Evolutionary conservation across 2,888 invertebrate genomes (phyloP), one percentile per base, ranked within the genome.

Genomic region (Choristoneura rosaceana): DNA sequence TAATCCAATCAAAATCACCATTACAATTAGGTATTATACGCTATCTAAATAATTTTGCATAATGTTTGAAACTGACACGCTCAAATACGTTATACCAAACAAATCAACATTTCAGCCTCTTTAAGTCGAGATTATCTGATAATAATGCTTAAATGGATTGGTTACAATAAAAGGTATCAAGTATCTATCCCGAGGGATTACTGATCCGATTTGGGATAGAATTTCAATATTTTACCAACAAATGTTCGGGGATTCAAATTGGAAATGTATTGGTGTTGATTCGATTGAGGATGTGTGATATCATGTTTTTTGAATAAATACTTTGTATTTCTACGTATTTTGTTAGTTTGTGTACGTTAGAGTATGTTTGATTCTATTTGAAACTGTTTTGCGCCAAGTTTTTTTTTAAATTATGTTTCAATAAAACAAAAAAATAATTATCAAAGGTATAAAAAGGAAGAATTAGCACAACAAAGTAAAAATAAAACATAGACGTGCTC

Each of bases 171-270:
- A 66, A 52, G 34, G 45, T 71, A 71, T 45, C 66, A 15, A 67
- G 33, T n/a, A 63, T 25, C 45, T 63, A 70, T 65, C 41, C 58
- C n/a, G 25, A 55, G n/a, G 38, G 47, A 67, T 71, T 55, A 58
- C 47, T 4, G 34, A 58, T 67, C 45, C 34, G 55, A 71, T 71
- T 50, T 15, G 61, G 52, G 52, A 14, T 45, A 25, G 69, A 38
- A 71, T 67, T 71, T 62, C 71, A 67, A 71, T 67, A 70, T 70
- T 64, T 60, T 60, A 66, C 61, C 45, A 66, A 55, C 61, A 67
- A 55, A 71, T 66, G 43, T 33, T 43, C 8, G 15, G 52, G n/a
- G 10, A 15, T 62, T 47, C 7, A 25, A 60, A 25, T 70, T 41
- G 63, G 63, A 41, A 50, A 59, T 41, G 0, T 70, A 41, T 60